Evolutionary conservation across 1,140 invertebrate species (phyloP), one percentile per base, ranked within the genome.

Genomic region (Drosophila fuyamai): DNA sequence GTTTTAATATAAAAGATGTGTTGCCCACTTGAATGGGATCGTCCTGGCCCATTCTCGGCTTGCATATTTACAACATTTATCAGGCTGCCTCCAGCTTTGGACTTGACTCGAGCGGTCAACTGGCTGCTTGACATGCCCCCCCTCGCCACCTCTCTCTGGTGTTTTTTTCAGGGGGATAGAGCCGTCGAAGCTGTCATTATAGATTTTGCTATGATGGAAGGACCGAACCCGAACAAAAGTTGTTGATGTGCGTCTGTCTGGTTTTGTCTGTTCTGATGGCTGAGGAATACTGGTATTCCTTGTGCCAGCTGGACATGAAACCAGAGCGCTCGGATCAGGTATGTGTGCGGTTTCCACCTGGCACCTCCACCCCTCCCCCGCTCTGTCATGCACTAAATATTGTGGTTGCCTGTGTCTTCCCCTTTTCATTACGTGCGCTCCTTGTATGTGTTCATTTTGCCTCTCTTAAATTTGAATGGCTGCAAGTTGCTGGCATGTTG

Each of bases 181-280:
- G 81, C 81, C 57, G 82, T 82, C 82, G 75, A 76, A 74, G 56
- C 78, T 85, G 78, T 88, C 82, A 88, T 82, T 85, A 82, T 76
- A 71, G 82, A 86, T 81, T 81, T 88, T 85, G 68, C 79, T 47
- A 75, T 82, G 82, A 86, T 86, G 68, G 74, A 85, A 85, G 81
- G 75, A 46, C 23, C 27, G 36, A 59, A 73, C 48, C 23, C 27
- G 36, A 59, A 73, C 77, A 81, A 85, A 75, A 77, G 81, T 58
- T 80, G 72, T 71, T 84, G 81, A 80, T 79, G 66, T 63, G 54
- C 29, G 38, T 23, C 14, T 13, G 16, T 50, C 32, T 35, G 48
- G 16, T 43, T 75, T 18, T 38, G 57, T 40, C 51, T 40, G 66
- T 7, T 61, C 66, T 44, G 53, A 38, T 59, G 59, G 48, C 27